A percentile compares a stretch with the other conserved stretches of the same genome.
Conservation (phyloP, 1,140 invertebrate genomes). For the Pseudobourletiella spinata region DNA sequence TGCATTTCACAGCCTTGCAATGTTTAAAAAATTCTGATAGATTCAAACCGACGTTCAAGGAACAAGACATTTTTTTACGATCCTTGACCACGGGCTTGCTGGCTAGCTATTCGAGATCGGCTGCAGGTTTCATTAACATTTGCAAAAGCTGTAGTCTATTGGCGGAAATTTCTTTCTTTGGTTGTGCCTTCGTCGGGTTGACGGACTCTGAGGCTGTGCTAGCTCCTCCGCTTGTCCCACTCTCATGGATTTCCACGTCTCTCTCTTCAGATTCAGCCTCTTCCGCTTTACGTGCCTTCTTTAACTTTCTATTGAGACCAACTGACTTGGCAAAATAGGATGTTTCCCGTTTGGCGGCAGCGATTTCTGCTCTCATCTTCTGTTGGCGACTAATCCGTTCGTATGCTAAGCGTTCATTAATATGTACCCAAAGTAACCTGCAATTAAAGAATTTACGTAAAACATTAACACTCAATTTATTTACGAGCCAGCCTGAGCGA, state of each 20-base stretch:
- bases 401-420: conserved; percentile 84
- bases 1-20: too few relatives aligned
- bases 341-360: conserved; percentile 80
- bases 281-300: conserved; percentile 46
- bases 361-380: conserved; percentile 73
- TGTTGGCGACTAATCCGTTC: conserved; percentile 82
- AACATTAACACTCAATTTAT: too few relatives aligned
- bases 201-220: not conserved
- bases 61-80: too few relatives aligned
- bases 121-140: too few relatives aligned
- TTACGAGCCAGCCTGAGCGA: too few relatives aligned
- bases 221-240: not conserved
- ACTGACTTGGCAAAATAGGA: conserved; percentile 74
- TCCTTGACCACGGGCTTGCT: too few relatives aligned
- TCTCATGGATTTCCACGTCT: not conserved
- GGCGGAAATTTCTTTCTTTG: not conserved
- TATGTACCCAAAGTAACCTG: conserved; percentile 90
- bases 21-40: too few relatives aligned
- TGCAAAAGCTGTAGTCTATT: not conserved
- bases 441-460: too few relatives aligned
- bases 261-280: not conserved
- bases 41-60: too few relatives aligned
- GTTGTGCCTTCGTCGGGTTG: not conserved
- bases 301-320: conserved; percentile 62
- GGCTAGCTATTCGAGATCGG: too few relatives aligned